Evolutionary conservation across 2,888 invertebrate species (phyloP).

Genomic region (Strigamia maritima): DNA sequence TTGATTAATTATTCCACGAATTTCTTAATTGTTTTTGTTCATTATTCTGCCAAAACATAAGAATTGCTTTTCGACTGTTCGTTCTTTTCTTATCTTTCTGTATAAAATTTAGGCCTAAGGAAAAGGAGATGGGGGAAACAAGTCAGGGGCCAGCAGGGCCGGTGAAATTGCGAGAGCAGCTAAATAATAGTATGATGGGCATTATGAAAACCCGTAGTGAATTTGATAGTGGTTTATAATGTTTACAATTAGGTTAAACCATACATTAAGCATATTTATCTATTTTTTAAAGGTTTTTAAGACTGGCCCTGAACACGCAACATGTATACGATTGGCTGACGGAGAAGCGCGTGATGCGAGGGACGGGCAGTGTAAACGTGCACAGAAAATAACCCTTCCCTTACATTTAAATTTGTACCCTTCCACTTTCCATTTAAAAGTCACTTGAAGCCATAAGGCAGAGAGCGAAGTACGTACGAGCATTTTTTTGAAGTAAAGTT

Average conservation of each 20-base stretch:
- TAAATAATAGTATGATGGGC: background rate
- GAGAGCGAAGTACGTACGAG: slow-evolving; percentile 1
- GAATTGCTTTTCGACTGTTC: background rate
- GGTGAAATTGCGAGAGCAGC: background rate
- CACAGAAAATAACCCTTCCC: background rate
- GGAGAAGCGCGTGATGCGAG: slow-evolving; percentile 13
- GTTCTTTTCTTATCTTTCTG: too few relatives aligned
- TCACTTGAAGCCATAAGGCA: slow-evolving; percentile 19
- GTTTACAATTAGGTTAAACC: background rate
- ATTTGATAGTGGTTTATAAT: background rate
- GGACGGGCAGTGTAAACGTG: slow-evolving; percentile 11
- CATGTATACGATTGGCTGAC: background rate
- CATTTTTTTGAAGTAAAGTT: background rate
- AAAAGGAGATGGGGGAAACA: background rate
- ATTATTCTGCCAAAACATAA: background rate
- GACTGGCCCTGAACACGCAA: slow-evolving; percentile 4
- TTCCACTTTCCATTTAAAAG: background rate
- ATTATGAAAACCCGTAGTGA: background rate
- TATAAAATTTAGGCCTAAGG: background rate
- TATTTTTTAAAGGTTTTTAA: background rate
- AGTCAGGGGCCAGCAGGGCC: background rate
- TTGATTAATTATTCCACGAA: background rate
- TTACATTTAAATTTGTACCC: background rate
- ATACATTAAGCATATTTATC: background rate
- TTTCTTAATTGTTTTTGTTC: background rate